phyloP scores from a whole-genome alignment of 2,797 vertebrate genomes.

The Chiloscyllium punctatum region DNA sequence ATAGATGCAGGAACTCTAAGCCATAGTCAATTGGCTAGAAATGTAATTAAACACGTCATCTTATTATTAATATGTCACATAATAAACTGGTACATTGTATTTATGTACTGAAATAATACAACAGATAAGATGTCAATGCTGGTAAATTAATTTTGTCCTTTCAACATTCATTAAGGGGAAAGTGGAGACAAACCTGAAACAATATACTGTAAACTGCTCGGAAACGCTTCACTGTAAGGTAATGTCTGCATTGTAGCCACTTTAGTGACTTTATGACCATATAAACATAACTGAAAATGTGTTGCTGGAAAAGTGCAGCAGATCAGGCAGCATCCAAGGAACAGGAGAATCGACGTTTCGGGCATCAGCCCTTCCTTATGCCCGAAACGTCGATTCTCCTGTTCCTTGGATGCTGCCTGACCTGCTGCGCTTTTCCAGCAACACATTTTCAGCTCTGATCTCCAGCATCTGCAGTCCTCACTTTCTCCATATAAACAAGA shows the following conservation, averaged over 20 bases:
- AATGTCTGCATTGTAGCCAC: background rate
- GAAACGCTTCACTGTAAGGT: background rate
- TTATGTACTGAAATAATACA: background rate
- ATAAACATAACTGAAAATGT: no score
- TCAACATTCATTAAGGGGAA: background rate
- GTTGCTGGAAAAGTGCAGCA: no score
- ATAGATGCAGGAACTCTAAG: background rate
- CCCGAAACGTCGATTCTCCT: no score
- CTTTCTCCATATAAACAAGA: no score
- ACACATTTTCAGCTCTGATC: no score
- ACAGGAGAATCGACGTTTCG: no score
- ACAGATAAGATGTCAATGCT: background rate
- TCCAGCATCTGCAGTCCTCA: no score
- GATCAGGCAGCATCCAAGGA: no score
- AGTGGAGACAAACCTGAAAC: background rate
- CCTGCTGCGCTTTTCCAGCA: no score
- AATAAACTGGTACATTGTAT: background rate
- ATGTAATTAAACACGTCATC: background rate
- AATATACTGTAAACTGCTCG: background rate
- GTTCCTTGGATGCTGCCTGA: no score
- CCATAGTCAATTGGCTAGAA: background rate
- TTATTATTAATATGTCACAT: background rate
- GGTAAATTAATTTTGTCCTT: background rate
- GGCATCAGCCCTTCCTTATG: no score
- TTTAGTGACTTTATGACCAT: background rate